Conservation (phyloP, 2,113 vertebrate species). For the Gambusia affinis region DNA sequence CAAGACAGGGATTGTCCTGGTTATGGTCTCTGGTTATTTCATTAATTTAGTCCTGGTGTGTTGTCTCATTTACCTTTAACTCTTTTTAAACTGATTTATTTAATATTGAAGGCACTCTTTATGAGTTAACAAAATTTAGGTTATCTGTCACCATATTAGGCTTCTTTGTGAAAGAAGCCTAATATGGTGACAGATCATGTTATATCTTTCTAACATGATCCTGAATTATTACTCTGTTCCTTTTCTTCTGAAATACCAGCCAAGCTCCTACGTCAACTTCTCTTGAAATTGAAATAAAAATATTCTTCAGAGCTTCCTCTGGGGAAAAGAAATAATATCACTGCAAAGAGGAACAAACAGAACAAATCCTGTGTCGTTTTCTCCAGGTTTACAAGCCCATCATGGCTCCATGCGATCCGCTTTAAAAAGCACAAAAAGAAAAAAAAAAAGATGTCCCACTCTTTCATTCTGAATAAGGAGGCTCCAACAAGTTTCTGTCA, state of each 20-base stretch:
- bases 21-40: too few species aligned
- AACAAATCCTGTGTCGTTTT: constrained; percentile 39
- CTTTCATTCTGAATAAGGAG: constrained; percentile 63
- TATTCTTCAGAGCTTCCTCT: constrained; percentile 6
- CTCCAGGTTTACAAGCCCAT: constrained; percentile 34
- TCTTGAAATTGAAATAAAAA: constrained; percentile 27
- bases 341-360: constrained; percentile 49
- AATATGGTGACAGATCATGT: too few species aligned
- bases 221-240: constrained; percentile 10
- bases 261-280: not conserved
- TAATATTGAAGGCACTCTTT: not conserved
- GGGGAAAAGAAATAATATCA: constrained; percentile 34
- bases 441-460: constrained; percentile 49
- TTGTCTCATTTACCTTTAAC: not conserved
- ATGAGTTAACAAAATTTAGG: not conserved
- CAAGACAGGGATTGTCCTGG: too few species aligned
- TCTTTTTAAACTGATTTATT: not conserved
- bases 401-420: constrained; percentile 18
- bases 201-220: constrained; percentile 15
- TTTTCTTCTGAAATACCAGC: constrained; percentile 23
- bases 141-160: not conserved
- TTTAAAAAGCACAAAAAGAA: constrained; percentile 24
- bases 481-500: constrained; percentile 68
- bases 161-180: not conserved
- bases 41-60: too few species aligned